Percentiles rank a stretch among this genome's conserved stretches.
These are phyloP conservation scores for Heliconius himera DNA, from an alignment of 1,140 invertebrate genomes.

Conservation along the genomic window DNA sequence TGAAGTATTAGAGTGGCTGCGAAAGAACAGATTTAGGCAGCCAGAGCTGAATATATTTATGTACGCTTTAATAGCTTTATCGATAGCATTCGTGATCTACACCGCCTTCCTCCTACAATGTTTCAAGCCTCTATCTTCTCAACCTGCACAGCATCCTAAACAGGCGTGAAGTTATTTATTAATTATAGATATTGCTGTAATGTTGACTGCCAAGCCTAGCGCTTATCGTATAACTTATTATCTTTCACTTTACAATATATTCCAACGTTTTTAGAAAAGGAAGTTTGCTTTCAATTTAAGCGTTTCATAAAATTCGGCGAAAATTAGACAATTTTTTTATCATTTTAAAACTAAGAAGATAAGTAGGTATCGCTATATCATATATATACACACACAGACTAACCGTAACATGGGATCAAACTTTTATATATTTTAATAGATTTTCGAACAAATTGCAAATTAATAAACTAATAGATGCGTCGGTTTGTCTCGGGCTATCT, in stretches of 20 bases:
- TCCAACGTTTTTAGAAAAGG: conserved; percentile 27
- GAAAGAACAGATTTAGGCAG: conserved; percentile 95
- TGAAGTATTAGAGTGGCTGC: conserved; percentile 95
- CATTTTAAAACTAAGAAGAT: conserved; percentile 1
- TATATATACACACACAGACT: conserved; percentile 19
- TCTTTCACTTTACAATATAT: conserved; percentile 27
- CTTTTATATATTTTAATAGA: conserved; percentile 34
- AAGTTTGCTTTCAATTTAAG: background rate
- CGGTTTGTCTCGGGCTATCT: background rate
- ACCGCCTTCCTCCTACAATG: conserved; percentile 95
- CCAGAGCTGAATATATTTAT: conserved; percentile 97
- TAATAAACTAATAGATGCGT: background rate
- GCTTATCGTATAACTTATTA: conserved; percentile 27
- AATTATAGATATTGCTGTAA: conserved; percentile 9
- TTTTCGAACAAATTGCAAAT: conserved; percentile 26
- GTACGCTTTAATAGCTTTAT: conserved; percentile 94
- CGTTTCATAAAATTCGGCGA: background rate
- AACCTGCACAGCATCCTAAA: conserved; percentile 84
- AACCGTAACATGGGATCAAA: conserved; percentile 40
- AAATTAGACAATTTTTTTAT: background rate
- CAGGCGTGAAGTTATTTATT: conserved; percentile 81
- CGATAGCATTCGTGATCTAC: conserved; percentile 93
- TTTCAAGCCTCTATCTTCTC: conserved; percentile 86
- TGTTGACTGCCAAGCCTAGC: conserved; percentile 29
- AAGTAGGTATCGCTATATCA: conserved; percentile 13